Evolutionary conservation across 2,888 invertebrate genomes (phyloP).

Genomic region (Cantharis rufa): DNA sequence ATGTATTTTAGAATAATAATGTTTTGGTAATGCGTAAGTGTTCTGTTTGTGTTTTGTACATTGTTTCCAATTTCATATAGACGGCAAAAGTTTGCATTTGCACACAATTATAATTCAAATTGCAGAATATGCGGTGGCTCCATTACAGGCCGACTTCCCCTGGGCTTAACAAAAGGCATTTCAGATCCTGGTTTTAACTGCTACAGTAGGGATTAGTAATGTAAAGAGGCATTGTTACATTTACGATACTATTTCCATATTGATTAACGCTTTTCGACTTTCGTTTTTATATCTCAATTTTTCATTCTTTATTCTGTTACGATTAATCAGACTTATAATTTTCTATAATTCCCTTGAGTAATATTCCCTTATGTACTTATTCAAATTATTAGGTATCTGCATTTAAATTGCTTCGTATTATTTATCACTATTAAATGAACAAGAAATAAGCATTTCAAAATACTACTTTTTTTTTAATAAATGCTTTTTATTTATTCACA

Average conservation of each 20-base stretch:
- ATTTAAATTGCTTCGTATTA: neutral
- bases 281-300: slow-evolving; percentile 32
- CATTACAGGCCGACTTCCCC: slow-evolving; percentile 43
- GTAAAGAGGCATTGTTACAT: slow-evolving; percentile 43
- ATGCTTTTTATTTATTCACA: neutral
- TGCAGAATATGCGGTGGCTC: slow-evolving; percentile 45
- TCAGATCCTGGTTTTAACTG: slow-evolving; percentile 43
- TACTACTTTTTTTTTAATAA: neutral
- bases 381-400: neutral
- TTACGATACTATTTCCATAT: slow-evolving; percentile 43
- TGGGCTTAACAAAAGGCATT: slow-evolving; percentile 45
- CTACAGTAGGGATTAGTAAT: slow-evolving; percentile 46
- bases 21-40: slow-evolving; percentile 28
- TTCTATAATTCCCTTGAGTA: slow-evolving; percentile 2
- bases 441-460: neutral
- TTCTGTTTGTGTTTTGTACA: slow-evolving; percentile 32
- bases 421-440: neutral
- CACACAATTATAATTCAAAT: slow-evolving; percentile 47
- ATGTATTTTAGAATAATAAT: slow-evolving; percentile 3
- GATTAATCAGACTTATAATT: neutral
- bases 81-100: slow-evolving; percentile 43
- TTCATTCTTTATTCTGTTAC: slow-evolving; percentile 20
- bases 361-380: neutral
- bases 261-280: slow-evolving; percentile 38
- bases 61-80: slow-evolving; percentile 42